A percentile compares a stretch with the other conserved stretches of the same genome.
Conservation (phyloP, 2,888 invertebrate genomes). For the Oscheius myriophilus region DNA sequence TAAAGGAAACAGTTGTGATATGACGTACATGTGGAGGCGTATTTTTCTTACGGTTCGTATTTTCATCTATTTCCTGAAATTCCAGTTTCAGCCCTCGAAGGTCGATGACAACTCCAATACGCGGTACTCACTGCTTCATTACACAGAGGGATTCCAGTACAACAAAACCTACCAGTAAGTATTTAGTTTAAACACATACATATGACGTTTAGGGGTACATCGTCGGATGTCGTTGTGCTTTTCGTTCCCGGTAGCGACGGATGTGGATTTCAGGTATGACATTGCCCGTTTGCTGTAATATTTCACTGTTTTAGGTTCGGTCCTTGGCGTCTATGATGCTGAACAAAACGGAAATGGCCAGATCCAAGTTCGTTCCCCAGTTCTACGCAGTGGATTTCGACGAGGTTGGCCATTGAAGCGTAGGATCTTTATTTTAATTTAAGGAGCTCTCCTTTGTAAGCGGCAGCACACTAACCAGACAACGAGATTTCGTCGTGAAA, state of each 20-base stretch:
- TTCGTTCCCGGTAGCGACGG: constrained; percentile 94
- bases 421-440: constrained; percentile 1
- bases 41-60: constrained; percentile 76
- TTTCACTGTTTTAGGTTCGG: constrained; percentile 77
- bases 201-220: constrained; percentile 1
- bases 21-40: constrained; percentile 88
- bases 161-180: not conserved
- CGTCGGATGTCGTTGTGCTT: constrained; percentile 88
- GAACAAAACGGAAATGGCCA: constrained; percentile 81
- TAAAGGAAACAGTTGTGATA: constrained; percentile 81
- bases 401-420: constrained; percentile 74
- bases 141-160: constrained; percentile 81
- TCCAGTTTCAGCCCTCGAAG: constrained; percentile 76
- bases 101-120: constrained; percentile 77
- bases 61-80: not conserved
- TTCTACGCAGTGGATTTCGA: constrained; percentile 90
- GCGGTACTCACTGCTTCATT: constrained; percentile 86
- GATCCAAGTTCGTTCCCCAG: constrained; percentile 84
- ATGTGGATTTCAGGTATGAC: constrained; percentile 80
- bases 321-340: constrained; percentile 91
- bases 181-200: no score
- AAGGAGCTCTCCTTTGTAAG: constrained; percentile 85
- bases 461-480: constrained; percentile 83
- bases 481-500: constrained; percentile 80
- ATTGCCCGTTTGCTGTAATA: not conserved